Evolutionary conservation across 1,140 invertebrate species (phyloP), one percentile per base, ranked within the genome.

Genomic region (Gryon sp.): DNA sequence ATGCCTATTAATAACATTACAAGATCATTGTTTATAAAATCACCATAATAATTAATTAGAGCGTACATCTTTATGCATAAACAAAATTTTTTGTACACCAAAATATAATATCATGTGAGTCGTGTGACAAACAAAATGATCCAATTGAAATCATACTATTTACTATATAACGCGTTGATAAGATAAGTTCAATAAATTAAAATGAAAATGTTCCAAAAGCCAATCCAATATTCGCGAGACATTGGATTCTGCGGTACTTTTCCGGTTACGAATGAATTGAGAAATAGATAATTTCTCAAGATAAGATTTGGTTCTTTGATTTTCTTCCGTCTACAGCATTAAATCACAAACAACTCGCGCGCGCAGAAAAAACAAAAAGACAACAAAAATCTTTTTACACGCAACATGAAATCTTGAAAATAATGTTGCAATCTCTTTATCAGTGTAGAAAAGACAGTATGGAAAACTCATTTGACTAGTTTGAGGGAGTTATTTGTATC

Each of bases 181-280:
- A 66, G 62, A 66, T 66, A 66, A 43, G 62, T 34, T 26, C 26
- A 46, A 66, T 66, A 66, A 66, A 66, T 66, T 46, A 66, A 55
- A 30, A 66, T 66, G 45, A 45, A 66, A 46, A 20, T 14, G 20
- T 45, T 12, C 36, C 50, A 66, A 30, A 28, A 20, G 62, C 40
- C 19, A 19, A 15, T 45, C 20, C 46, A 18, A 45, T 19, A 7
- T 18, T 28, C n/a, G 19, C 4, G 2, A 46, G 43, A 48, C 32
- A 22, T 62, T 43, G 32, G 2, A 9, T 41, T 5, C 22, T 15
- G 26, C 8, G 4, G 28, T 53, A 45, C 28, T 45, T 53, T 55
- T 66, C 36, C 28, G 53, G 26, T 32, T 52, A 24, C 26, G 12
- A 16, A 48, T 11, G 57, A 36, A n/a, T 30, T 30, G 30, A 62